Percentiles rank a stretch among this genome's conserved stretches.
Conservation (phyloP, 2,888 invertebrate species). For the Dryomyza anilis region DNA sequence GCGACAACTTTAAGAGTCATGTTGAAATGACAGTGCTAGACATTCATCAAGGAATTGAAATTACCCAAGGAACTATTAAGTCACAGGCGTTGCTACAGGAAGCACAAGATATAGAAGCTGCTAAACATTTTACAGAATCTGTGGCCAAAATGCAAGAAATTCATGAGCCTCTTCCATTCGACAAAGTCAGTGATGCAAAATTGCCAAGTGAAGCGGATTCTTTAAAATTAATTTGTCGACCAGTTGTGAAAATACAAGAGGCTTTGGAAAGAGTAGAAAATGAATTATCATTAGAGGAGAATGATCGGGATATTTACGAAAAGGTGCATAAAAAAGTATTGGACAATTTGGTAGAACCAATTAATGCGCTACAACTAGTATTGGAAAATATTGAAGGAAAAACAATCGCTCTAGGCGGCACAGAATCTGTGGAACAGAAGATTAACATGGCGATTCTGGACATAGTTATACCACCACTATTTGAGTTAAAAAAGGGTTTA, state of each 20-base stretch:
- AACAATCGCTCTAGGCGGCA: constrained; percentile 44
- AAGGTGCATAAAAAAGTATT: constrained; percentile 56
- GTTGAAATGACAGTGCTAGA: constrained; percentile 63
- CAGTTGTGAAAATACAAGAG: constrained; percentile 62
- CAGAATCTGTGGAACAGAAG: constrained; percentile 56
- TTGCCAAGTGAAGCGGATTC: constrained; percentile 57
- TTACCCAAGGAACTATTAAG: constrained; percentile 65
- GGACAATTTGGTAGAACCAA: constrained; percentile 53
- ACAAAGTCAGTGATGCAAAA: constrained; percentile 51
- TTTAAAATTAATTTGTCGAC: constrained; percentile 56
- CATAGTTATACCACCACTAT: constrained; percentile 68
- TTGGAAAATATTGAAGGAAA: constrained; percentile 51
- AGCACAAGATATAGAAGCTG: constrained; percentile 60
- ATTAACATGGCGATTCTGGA: constrained; percentile 69
- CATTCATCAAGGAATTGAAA: constrained; percentile 63
- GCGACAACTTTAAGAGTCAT: constrained; percentile 60
- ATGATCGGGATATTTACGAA: constrained; percentile 54
- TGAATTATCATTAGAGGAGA: constrained; percentile 56
- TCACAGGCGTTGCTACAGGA: constrained; percentile 65
- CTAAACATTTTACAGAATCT: constrained; percentile 57
- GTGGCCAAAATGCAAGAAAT: constrained; percentile 57
- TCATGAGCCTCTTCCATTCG: constrained; percentile 53
- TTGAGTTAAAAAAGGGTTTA: constrained; percentile 68
- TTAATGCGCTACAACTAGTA: constrained; percentile 50
- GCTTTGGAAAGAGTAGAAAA: constrained; percentile 59